Percentiles rank a stretch among this genome's conserved stretches.
These are phyloP conservation scores for Antidorcas marsupialis DNA, from an alignment of 2,113 vertebrate species.

Conservation along the genomic window DNA sequence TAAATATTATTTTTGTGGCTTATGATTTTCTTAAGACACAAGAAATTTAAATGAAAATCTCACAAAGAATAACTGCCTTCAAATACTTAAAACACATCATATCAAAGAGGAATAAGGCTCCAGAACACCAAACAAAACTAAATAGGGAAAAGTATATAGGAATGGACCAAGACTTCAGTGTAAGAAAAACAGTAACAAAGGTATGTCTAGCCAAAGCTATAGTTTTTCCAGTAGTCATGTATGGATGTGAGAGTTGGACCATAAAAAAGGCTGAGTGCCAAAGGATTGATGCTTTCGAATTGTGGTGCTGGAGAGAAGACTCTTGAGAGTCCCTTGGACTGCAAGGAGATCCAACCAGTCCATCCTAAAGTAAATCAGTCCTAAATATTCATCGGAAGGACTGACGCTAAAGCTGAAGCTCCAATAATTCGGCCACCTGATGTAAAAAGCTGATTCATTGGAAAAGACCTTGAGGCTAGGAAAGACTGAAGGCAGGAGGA, in stretches of 20 bases:
- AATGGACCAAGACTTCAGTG: not conserved
- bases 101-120: not conserved
- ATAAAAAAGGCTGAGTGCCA: not conserved
- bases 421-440: not conserved
- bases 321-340: not conserved
- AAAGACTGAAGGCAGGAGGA: not conserved
- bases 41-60: constrained; percentile 13
- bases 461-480: not conserved
- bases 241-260: not conserved
- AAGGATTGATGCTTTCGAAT: not conserved
- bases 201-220: not conserved
- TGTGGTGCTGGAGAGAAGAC: not conserved
- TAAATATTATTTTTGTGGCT: not conserved
- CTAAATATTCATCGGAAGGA: not conserved
- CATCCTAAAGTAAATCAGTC: not conserved
- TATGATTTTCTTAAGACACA: not conserved
- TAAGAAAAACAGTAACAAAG: not conserved
- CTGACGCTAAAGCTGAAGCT: not conserved
- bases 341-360: not conserved
- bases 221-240: not conserved
- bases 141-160: not conserved
- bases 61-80: not conserved
- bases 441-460: not conserved
- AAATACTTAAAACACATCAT: not conserved
- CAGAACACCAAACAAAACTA: not conserved